A percentile compares a stretch with the other conserved stretches of the same genome.
Conservation (phyloP, 2,888 invertebrate species). For the Bellardia pandia region DNA sequence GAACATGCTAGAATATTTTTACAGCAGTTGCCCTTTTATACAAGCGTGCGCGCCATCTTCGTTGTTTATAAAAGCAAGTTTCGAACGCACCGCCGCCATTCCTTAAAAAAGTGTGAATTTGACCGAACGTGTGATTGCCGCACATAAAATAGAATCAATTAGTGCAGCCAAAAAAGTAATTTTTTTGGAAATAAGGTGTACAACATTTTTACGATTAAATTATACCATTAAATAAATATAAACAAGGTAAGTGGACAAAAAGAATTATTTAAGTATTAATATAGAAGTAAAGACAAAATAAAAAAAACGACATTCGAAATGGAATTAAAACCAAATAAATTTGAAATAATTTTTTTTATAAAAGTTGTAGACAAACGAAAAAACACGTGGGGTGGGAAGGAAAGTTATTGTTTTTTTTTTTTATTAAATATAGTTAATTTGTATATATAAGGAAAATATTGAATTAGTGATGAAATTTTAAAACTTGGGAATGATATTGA, state of each 20-base stretch:
- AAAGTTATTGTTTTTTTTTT: conserved; percentile 2
- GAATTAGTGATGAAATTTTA: no score
- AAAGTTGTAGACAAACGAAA: background rate
- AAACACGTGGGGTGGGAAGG: conserved; percentile 59
- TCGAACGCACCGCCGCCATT: conserved; percentile 64
- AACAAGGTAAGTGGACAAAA: conserved; percentile 68
- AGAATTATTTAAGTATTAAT: background rate
- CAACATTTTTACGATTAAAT: conserved; percentile 63
- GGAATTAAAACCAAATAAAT: background rate
- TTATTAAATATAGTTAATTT: no score
- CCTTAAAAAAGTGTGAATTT: conserved; percentile 76
- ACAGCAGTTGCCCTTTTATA: conserved; percentile 50
- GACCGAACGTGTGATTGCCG: conserved; percentile 79
- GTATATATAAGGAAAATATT: no score
- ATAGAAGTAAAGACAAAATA: background rate
- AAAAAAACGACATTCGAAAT: conserved; percentile 32
- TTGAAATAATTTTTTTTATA: background rate
- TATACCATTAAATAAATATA: conserved; percentile 50
- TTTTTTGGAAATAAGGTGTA: conserved; percentile 55
- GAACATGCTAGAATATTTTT: conserved; percentile 74
- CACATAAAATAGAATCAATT: conserved; percentile 49
- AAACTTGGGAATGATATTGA: background rate
- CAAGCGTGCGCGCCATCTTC: conserved; percentile 62
- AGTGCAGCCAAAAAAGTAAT: conserved; percentile 52
- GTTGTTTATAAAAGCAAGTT: conserved; percentile 64